Evolutionary conservation across 2,797 vertebrate species (phyloP).

Genomic region (Takifugu ocellatus): DNA sequence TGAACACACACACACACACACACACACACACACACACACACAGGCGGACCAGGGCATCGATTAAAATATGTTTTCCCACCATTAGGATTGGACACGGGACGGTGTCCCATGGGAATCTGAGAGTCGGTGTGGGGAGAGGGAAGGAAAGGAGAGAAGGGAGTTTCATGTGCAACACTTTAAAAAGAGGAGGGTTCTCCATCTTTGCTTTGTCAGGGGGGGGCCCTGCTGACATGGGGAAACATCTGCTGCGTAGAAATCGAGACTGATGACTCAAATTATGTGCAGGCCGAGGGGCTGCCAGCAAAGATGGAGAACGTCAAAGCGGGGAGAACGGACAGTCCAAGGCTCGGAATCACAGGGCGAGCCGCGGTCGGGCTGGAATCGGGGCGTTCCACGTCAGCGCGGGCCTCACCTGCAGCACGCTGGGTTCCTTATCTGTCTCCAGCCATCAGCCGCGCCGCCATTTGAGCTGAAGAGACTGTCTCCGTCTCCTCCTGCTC

Average conservation of each 20-base stretch:
- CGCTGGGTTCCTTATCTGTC: constrained; percentile 50
- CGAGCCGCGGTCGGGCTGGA: too few relatives aligned
- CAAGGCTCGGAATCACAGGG: too few relatives aligned
- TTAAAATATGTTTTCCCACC: constrained; percentile 54
- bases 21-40: constrained; percentile 2
- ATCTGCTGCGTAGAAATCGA: constrained; percentile 78
- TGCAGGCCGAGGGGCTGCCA: constrained; percentile 61
- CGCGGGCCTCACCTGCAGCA: not conserved
- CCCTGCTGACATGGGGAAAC: constrained; percentile 75
- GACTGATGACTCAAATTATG: constrained; percentile 77
- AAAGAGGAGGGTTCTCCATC: constrained; percentile 65
- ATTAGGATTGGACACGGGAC: constrained; percentile 23
- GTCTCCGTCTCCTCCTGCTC: constrained; percentile 45
- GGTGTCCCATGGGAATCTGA: constrained; percentile 21
- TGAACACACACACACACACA: constrained; percentile 10
- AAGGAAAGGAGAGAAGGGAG: constrained; percentile 40
- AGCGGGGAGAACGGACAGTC: constrained; percentile 28
- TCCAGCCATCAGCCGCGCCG: constrained; percentile 49
- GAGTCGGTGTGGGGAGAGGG: constrained; percentile 22
- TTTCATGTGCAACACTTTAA: constrained; percentile 66
- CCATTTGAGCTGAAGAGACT: constrained; percentile 60
- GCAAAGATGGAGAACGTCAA: constrained; percentile 64
- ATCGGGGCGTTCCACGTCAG: not conserved
- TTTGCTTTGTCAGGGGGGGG: constrained; percentile 61
- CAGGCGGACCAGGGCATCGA: constrained; percentile 20